A percentile compares a stretch with the other conserved stretches of the same genome.
phyloP scores from a whole-genome alignment of 2,888 invertebrate species.

The Blastobasis lacticolella region DNA sequence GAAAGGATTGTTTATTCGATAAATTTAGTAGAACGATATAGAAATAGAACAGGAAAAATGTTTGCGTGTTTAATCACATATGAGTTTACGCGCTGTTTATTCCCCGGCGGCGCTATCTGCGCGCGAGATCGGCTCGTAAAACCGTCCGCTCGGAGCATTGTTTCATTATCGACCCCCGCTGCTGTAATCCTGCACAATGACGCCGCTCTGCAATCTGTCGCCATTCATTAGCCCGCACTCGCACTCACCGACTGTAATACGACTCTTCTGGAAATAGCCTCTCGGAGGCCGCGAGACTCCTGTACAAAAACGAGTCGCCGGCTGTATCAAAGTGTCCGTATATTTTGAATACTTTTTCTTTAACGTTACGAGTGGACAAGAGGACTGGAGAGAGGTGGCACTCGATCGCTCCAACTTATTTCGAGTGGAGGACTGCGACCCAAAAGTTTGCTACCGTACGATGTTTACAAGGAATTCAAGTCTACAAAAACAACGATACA shows the following conservation, averaged over 20 bases:
- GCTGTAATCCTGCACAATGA: slow-evolving; percentile 43
- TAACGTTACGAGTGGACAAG: not conserved
- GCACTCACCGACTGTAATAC: slow-evolving; percentile 29
- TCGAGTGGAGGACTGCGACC: slow-evolving; percentile 34
- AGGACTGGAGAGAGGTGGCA: slow-evolving; percentile 17
- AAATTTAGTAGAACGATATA: not conserved
- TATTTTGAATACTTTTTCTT: no score
- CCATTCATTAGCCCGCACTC: slow-evolving; percentile 39
- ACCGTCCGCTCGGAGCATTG: slow-evolving; percentile 43
- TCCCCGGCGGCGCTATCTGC: slow-evolving; percentile 40
- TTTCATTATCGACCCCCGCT: slow-evolving; percentile 46
- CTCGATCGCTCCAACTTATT: slow-evolving; percentile 35
- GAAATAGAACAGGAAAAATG: slow-evolving; percentile 9
- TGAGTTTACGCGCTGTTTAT: slow-evolving; percentile 52
- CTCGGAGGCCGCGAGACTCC: not conserved
- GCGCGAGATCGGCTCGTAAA: slow-evolving; percentile 50
- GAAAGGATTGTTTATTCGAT: slow-evolving; percentile 1
- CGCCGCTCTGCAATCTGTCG: slow-evolving; percentile 40
- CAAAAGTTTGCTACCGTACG: slow-evolving; percentile 46
- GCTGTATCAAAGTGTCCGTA: no score
- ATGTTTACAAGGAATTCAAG: slow-evolving; percentile 57
- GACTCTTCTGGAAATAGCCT: slow-evolving; percentile 13
- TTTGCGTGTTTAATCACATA: slow-evolving; percentile 28
- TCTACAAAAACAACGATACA: slow-evolving; percentile 66
- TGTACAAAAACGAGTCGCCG: no score